Base-by-base conservation (phyloP, 2,888 invertebrate species). In the Parnassius orleans region DNA sequence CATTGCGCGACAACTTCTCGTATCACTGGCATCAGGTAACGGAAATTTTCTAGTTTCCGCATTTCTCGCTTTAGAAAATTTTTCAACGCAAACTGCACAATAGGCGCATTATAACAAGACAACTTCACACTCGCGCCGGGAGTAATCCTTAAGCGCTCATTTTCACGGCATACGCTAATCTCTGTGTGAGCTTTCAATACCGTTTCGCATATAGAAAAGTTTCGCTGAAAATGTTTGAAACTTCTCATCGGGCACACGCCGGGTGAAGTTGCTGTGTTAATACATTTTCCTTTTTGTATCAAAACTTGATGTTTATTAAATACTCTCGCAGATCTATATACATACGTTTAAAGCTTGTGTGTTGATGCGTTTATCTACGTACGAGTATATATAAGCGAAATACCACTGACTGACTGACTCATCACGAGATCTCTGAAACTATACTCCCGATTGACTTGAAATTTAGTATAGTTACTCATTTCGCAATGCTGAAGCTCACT, bases 221-320 rank as follows among this genome's bases (percentile, higher is more conserved):
- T 90, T 82, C 70, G 77, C 76, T 78, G 84, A 83, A 88, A 87
- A 87, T 87, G 87, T 89, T 89, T 81, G 72, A 81, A 90, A 89
- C 88, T 88, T 80, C 81, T 76, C 81, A 78, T 76, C 76, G 78
- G 76, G 62, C 75, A 74, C 73, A 76, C 72, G 77, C 72, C 69
- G 71, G 76, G 72, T 72, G 77, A 85, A 88, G 86, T 89, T 86
- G 83, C 81, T 80, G 83, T 88, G 86, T 86, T 90, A 90, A 90
- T 90, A 87, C 88, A 83, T 89, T 87, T 86, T 66, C 81, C 86
- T 81, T 87, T 87, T 88, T 88, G 87, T 88, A 84, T 85, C 79
- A 79, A 78, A 79, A 77, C 76, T 80, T 80, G 78, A 81, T 85
- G 81, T 80, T 79, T 75, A 82, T 83, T 86, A 84, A 84, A 84